These are phyloP conservation scores for Otus scops DNA, from an alignment of 2,797 vertebrate genomes.

Conservation along the genomic window DNA sequence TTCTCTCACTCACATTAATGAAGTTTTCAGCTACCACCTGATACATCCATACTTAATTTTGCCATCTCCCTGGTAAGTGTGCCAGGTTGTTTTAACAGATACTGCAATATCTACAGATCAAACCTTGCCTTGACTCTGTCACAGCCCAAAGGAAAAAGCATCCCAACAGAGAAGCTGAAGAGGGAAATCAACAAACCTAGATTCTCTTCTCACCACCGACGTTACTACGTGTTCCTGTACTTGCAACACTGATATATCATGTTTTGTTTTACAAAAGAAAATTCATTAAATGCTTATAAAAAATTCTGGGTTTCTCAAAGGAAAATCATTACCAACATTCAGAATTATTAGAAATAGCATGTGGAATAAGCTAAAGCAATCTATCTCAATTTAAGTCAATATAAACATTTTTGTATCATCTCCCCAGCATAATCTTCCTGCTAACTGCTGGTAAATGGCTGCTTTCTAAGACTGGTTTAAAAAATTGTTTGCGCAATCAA, in stretches of 20 bases:
- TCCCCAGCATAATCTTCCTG: slow-evolving; percentile 18
- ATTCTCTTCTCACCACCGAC: neutral
- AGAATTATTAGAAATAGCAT: slow-evolving; percentile 35
- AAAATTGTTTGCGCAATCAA: slow-evolving; percentile 26
- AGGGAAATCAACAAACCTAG: neutral
- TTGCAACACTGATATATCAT: neutral
- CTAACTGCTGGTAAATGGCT: slow-evolving; percentile 40
- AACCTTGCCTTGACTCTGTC: neutral
- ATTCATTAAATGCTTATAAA: slow-evolving; percentile 35
- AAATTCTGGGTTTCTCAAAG: neutral
- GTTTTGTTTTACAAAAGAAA: neutral
- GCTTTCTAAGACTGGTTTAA: slow-evolving; percentile 31
- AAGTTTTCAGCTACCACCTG: neutral
- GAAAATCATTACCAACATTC: neutral
- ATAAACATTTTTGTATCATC: slow-evolving; percentile 26
- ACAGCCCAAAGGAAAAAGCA: neutral
- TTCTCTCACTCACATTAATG: neutral
- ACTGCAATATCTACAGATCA: neutral
- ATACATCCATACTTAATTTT: neutral
- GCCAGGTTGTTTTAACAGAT: neutral
- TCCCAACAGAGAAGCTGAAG: neutral
- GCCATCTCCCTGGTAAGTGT: neutral
- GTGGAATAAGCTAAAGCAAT: slow-evolving; percentile 29
- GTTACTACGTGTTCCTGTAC: neutral
- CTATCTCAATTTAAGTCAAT: slow-evolving; percentile 54